Conservation (phyloP, 2,113 vertebrate species). For the Myotis brandtii region DNA sequence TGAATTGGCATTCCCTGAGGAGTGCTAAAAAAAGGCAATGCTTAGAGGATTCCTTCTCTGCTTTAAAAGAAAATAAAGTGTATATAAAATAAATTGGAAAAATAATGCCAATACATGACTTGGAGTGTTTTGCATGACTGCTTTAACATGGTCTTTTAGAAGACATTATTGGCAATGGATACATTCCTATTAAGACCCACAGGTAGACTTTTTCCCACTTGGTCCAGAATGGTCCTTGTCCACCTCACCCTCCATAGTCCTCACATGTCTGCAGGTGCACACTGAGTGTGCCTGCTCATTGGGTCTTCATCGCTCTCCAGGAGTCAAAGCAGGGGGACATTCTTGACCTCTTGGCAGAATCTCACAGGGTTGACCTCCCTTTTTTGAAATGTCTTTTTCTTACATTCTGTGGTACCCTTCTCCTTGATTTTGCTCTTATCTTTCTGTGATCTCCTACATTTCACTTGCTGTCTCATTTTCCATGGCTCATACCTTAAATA, state of each 20-base stretch:
- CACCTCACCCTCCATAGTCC: fast-evolving
- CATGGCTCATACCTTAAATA: not conserved
- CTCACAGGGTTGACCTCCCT: too few relatives aligned
- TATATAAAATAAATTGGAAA: constrained; percentile 63
- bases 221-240: too few relatives aligned
- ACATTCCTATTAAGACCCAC: not conserved
- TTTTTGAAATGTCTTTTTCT: not conserved
- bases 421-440: not conserved
- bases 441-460: not conserved
- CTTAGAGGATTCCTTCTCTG: not conserved
- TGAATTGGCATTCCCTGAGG: not conserved
- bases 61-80: not conserved
- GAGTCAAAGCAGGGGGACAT: not conserved
- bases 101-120: not conserved
- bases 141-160: not conserved
- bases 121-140: not conserved
- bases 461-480: not conserved
- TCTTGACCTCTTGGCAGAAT: not conserved
- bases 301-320: too few relatives aligned
- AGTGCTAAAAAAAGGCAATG: not conserved
- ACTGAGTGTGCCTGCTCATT: too few relatives aligned
- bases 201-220: not conserved
- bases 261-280: not conserved
- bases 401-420: not conserved
- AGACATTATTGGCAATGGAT: not conserved